Base-by-base conservation (phyloP, 2,797 vertebrate genomes). In the Pangasius sanitwongsei region DNA sequence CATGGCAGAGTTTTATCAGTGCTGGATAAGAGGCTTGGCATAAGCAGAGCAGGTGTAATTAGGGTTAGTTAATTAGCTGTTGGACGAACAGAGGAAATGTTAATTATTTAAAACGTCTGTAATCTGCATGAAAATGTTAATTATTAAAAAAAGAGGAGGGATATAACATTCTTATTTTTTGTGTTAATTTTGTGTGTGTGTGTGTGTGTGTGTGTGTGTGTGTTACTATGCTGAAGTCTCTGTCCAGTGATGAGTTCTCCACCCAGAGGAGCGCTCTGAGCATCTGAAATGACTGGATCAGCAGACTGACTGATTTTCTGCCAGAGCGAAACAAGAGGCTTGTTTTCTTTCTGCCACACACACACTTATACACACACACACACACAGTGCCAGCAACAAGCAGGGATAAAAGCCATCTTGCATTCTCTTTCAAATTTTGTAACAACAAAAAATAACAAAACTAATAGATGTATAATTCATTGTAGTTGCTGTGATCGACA, bases 401-500 rank as follows among this genome's bases (percentile, higher is more conserved):
- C 74, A 82, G 93, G 91, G 94, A 95, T 94, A 95, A 94, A 95
- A 93, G 93, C 89, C 93, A 95, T 94, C 93, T 93, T 93, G 92
- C 92, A 95, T 95, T 96, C 93, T 89, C 93, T 96, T 96, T 96
- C 94, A 95, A 95, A 95, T 94, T 92, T 94, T 90, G 93, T 94
- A 94, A 48, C 44, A 48, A 48, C 44, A 48, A 48, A 48, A 94
- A 95, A 94, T 95, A 95, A 96, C 95, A 95, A 94, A 92, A 93
- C 94, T 87, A 94, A 94, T 94, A 94, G 65, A 96, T 96, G 94
- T 94, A 95, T 96, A 94, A 95, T 95, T 96, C 92, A 96, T 95
- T 75, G 86, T 89, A 86, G 90, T 92, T 92, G 92, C 92, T 87
- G 87, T 92, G 90, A 92, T 81, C 37, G 44, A 53, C 67, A 81